Base-by-base conservation (phyloP, 2,888 invertebrate species). In the Diaprepes abbreviatus region DNA sequence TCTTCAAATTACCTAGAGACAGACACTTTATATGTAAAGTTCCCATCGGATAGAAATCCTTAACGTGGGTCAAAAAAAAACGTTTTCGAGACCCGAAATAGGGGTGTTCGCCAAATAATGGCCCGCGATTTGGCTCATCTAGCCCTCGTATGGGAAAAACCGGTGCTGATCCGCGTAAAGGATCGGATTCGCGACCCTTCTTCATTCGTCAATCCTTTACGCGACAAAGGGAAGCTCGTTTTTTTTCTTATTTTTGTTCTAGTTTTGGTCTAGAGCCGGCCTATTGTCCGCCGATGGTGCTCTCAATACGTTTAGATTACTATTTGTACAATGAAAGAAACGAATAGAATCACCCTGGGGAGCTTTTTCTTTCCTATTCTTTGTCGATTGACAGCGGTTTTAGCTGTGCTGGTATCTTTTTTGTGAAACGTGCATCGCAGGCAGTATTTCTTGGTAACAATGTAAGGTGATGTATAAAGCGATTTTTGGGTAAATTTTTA, bases 81-180 rank as follows among this genome's bases (percentile, higher is more conserved):
- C 40, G 58, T 17, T 58, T 58, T 43, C 31, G 31, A 50, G 48
- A 50, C 62, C 36, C 21, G 62, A 40, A 31, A 40, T 63, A 63
- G 24, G 52, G 62, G 62, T 52, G 38, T 38, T 17, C 31, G 62
- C 17, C 12, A 36, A 62, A 62, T 50, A 62, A 62, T n/a, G 33
- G 38, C 17, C 50, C 62, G 62, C 38, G 62, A 63, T 52, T 38
- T 36, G 50, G 28, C 38, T 52, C 52, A 63, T 63, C 38, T 52
- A 12, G 62, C 62, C 62, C 50, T 60, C 52, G 50, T 52, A 28
- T 63, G 62, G 62, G 62, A 63, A 63, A 58, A 63, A 50, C 62
- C 31, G 62, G 62, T 52, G 62, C 38, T 40, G 50, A 63, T 63
- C 62, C 62, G 62, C 52, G 62, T 40, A 36, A 52, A 63, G 62